phyloP scores from a whole-genome alignment of 92 coral and sea anemone genomes.

The Actinernus sp. region DNA sequence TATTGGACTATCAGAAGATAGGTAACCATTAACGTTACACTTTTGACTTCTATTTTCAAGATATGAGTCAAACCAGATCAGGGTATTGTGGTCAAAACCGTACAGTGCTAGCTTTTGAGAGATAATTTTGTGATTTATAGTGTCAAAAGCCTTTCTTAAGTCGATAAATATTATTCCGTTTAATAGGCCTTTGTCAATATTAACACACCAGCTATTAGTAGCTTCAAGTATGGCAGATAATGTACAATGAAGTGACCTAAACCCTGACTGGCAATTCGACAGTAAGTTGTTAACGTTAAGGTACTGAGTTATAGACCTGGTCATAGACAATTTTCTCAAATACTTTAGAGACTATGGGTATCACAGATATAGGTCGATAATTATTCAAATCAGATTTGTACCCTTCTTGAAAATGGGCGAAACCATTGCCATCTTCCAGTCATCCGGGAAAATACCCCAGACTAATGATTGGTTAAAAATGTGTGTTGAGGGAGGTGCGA shows the following conservation, averaged over 20 bases:
- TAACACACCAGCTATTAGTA: conserved; percentile 33
- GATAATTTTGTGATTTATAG: conserved; percentile 35
- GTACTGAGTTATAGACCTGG: conserved; percentile 7
- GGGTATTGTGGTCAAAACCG: conserved; percentile 30
- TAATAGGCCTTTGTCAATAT: conserved; percentile 26
- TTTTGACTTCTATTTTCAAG: conserved; percentile 20
- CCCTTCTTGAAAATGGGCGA: conserved; percentile 14
- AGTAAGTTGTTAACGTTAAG: conserved; percentile 36
- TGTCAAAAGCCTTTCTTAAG: conserved; percentile 44
- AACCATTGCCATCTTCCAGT: conserved; percentile 29
- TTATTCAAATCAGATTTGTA: conserved; percentile 1
- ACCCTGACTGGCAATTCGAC: conserved; percentile 20
- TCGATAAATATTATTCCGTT: conserved; percentile 45
- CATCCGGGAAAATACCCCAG: conserved; percentile 29
- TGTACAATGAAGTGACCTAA: conserved; percentile 44
- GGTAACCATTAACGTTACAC: conserved; percentile 13
- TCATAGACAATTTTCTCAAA: not conserved
- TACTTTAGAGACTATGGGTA: conserved; percentile 1
- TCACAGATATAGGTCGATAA: conserved; percentile 15
- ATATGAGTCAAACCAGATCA: conserved; percentile 50
- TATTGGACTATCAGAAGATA: not conserved
- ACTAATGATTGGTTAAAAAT: conserved; percentile 1
- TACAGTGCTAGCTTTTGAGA: conserved; percentile 19
- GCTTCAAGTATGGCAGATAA: conserved; percentile 40
- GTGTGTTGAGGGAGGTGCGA: no score